phyloP scores from a whole-genome alignment of 2,888 invertebrate genomes.

The Andrena praecox region DNA sequence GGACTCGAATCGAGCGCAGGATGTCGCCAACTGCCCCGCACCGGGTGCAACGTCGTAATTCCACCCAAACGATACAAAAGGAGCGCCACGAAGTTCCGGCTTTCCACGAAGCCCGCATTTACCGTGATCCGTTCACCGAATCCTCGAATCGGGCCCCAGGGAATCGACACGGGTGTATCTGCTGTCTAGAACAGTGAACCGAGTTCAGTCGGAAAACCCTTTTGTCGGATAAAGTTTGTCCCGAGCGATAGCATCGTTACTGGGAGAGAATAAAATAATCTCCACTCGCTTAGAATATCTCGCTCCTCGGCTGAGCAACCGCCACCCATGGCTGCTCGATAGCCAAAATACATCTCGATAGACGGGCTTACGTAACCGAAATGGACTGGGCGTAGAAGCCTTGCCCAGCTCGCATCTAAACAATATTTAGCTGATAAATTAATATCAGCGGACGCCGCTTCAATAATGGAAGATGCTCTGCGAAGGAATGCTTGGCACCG shows the following conservation, averaged over 20 bases:
- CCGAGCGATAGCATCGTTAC: neutral
- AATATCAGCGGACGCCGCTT: slow-evolving; percentile 7
- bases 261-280: too few relatives aligned
- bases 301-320: neutral
- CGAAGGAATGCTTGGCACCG: slow-evolving; percentile 41
- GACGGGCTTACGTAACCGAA: neutral
- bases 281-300: neutral
- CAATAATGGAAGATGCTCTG: slow-evolving; percentile 7
- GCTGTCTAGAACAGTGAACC: neutral
- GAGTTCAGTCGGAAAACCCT: neutral
- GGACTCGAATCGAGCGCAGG: slow-evolving; percentile 28
- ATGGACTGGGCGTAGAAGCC: neutral
- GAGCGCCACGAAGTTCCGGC: slow-evolving; percentile 23
- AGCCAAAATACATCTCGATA: neutral
- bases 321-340: neutral
- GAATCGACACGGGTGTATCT: slow-evolving; percentile 25
- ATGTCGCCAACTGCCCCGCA: slow-evolving; percentile 38
- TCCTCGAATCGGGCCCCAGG: slow-evolving; percentile 14
- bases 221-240: neutral
- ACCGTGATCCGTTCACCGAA: slow-evolving; percentile 48
- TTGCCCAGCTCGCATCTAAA: neutral
- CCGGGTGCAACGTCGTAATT: slow-evolving; percentile 44
- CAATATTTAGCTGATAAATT: slow-evolving; percentile 13
- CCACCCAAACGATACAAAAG: slow-evolving; percentile 43
- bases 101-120: slow-evolving; percentile 58